Base-by-base conservation (phyloP, 2,888 invertebrate species). In the Pammene fasciana region DNA sequence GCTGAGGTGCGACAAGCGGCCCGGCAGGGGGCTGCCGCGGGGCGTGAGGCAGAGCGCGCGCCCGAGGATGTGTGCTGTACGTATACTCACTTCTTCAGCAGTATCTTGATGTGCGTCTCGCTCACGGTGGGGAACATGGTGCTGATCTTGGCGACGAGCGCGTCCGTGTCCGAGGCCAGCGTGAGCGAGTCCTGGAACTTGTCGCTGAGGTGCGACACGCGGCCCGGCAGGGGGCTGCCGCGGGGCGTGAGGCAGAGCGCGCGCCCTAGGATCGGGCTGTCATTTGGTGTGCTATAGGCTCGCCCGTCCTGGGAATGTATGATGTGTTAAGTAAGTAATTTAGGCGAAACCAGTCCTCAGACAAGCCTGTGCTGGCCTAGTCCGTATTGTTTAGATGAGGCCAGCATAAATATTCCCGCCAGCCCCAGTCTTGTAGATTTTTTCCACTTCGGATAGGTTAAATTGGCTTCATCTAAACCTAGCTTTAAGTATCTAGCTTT, bases 81-180 rank as follows among this genome's bases (percentile, higher is more conserved):
- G n/a, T n/a, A n/a, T 1, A 94, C 96, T 96, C 94, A 98, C 98
- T 97, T 97, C 87, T 97, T 97, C 65, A 98, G 88, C 75, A 98
- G 93, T 75, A 97, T 94, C 79, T 96, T 95, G 82, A 98, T 97
- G 82, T 97, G 97, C 36, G 96, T 96, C 80, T 98, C 97, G 71
- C 96, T 95, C 65, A 97, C 98, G 8, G 98, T 98, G 2, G 98
- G 98, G 84, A 98, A 98, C 95, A 97, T 96, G 56, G 96, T 95
- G 79, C 96, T 95, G 77, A 97, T 96, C 87, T 96, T 97, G 50
- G 95, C 93, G 13, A 97, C 96, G 68, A 96, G 93, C 8, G 95
- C 94, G 76, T 97, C 97, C 0, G 95, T 94, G 73, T 96, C 96
- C 8, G 93, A 91, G 64, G 93, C 94, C 71, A 94, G 93, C 0